Evolutionary conservation across 2,113 vertebrate species (phyloP).

Genomic region (Vidua macroura): DNA sequence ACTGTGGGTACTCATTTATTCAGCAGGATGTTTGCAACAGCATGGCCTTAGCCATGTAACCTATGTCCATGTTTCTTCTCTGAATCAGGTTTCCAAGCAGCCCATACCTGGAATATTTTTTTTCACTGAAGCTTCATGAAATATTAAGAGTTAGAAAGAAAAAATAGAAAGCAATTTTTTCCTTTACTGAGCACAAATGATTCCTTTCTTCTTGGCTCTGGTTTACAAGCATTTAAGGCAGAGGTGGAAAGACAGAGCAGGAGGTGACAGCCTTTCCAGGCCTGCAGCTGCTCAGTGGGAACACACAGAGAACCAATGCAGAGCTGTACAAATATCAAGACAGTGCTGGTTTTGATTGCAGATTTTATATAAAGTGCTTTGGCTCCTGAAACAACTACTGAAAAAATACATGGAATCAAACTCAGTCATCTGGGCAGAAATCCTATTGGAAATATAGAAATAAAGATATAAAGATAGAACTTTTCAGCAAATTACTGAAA

Average conservation of each 20-base stretch:
- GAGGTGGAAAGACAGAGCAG: background rate
- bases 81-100: background rate
- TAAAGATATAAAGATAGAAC: background rate
- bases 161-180: background rate
- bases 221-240: background rate
- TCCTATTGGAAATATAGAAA: background rate
- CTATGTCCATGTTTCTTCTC: rapidly evolving
- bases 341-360: background rate
- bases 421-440: background rate
- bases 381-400: background rate
- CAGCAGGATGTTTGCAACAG: background rate
- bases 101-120: background rate
- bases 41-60: background rate
- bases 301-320: background rate
- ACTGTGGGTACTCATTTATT: background rate
- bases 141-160: background rate
- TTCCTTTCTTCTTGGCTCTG: background rate
- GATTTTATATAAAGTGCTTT: background rate
- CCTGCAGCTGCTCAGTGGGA: background rate
- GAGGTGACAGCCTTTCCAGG: background rate
- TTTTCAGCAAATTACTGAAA: background rate
- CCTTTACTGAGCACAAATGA: background rate
- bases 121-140: background rate
- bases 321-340: background rate
- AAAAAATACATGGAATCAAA: background rate